Base-by-base conservation (phyloP, 2,888 invertebrate species). In the Cacoxenus indagator region DNA sequence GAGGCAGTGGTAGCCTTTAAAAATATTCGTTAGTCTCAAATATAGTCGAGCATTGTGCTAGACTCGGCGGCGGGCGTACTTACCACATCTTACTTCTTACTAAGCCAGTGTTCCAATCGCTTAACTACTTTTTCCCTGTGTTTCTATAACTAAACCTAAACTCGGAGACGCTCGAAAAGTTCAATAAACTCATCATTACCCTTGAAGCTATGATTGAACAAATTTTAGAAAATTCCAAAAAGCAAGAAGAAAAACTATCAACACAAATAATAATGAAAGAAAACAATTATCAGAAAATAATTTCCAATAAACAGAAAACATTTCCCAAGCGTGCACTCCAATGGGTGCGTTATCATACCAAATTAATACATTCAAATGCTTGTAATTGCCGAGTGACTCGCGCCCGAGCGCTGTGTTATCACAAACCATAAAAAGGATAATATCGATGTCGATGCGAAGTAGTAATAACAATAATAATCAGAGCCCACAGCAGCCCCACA, bases 331-430 rank as follows among this genome's bases (percentile, higher is more conserved):
- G 70, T 37, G 14, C 57, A 70, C 64, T 62, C 19, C 54, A 37
- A 48, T 37, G 9, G n/a, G 5, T 9, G 54, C 22, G 68, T 77
- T 80, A 80, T 80, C 80, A 71, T n/a, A 31, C n/a, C 78, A 80
- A 80, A 80, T 80, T 80, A 80, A 80, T 83, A 80, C 82, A 80
- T 80, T 80, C 76, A 29, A 19, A 37, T 75, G 80, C 82, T 83
- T 80, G 80, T 80, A 80, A 80, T 80, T 80, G 76, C 64, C 70
- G 69, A 59, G 59, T 46, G 1, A 46, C 17, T 48, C 48, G 11
- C 24, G 9, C 11, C 27, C 4, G 17, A 51, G 26, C 17, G 37
- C 37, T 2, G 8, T 37, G 37, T 37, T 37, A 37, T 37, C 37
- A 37, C 37, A 37, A 0, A 31, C 37, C 2, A 22, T 67, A 74